phyloP scores from a whole-genome alignment of 2,113 vertebrate species.

The Proterorhinus semilunaris region DNA sequence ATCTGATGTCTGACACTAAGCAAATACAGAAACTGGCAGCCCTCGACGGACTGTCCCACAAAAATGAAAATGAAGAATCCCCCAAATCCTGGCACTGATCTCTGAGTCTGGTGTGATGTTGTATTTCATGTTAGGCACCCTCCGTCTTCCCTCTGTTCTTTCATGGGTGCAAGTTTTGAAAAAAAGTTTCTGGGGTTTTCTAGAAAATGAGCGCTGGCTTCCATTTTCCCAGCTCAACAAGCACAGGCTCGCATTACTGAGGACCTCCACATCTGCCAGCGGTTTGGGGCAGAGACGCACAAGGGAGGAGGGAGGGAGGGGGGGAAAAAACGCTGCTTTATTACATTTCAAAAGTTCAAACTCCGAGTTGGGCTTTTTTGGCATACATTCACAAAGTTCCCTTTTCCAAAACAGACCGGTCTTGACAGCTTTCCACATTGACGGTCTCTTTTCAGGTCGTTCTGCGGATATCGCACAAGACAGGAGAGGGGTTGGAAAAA shows the following conservation, averaged over 20 bases:
- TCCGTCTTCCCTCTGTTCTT: slow-evolving; percentile 34
- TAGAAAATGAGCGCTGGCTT: slow-evolving; percentile 72
- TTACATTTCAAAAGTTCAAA: slow-evolving; percentile 79
- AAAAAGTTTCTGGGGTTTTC: slow-evolving; percentile 67
- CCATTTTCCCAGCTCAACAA: slow-evolving; percentile 74
- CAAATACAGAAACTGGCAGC: slow-evolving; percentile 59
- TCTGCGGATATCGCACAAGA: slow-evolving; percentile 63
- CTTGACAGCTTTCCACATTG: slow-evolving; percentile 72
- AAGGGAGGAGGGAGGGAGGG: slow-evolving; percentile 18
- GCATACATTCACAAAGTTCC: slow-evolving; percentile 52
- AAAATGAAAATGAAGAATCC: slow-evolving; percentile 29
- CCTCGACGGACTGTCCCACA: background rate
- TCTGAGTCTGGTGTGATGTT: slow-evolving; percentile 38
- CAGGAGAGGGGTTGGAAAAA: slow-evolving; percentile 60
- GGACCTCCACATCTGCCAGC: slow-evolving; percentile 82
- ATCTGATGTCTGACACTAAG: slow-evolving; percentile 61
- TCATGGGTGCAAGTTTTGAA: slow-evolving; percentile 58
- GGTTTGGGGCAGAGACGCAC: slow-evolving; percentile 69
- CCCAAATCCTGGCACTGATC: slow-evolving; percentile 59
- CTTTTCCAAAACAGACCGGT: slow-evolving; percentile 51
- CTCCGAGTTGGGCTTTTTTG: slow-evolving; percentile 67
- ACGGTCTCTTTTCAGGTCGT: slow-evolving; percentile 50
- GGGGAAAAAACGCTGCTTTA: slow-evolving; percentile 70
- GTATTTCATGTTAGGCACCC: slow-evolving; percentile 43
- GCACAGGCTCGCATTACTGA: slow-evolving; percentile 78